Percentiles rank a stretch among this genome's conserved stretches.
Conservation (phyloP, 2,888 invertebrate species). For the Drosophila mimica region DNA sequence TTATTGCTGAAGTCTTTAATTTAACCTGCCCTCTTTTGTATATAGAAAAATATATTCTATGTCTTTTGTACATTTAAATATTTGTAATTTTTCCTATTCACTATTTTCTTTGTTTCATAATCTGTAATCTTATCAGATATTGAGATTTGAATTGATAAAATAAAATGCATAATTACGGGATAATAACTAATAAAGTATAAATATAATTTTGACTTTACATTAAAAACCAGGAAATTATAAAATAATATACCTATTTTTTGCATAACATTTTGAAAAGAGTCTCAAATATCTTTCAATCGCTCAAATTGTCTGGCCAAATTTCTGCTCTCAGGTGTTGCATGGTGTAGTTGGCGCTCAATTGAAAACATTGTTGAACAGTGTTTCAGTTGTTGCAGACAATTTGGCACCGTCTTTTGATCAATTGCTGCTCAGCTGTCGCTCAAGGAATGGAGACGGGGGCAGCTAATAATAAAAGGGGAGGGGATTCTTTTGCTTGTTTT, state of each 20-base stretch:
- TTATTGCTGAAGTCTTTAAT: not conserved
- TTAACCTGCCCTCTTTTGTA: not conserved
- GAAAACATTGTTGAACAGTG: slow-evolving; percentile 11
- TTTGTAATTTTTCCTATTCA: not conserved
- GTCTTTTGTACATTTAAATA: not conserved
- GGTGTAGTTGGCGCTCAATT: not conserved
- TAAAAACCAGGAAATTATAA: no score
- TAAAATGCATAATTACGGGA: no score
- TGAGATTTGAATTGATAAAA: no score
- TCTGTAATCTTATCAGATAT: no score
- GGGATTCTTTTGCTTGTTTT: slow-evolving; percentile 31
- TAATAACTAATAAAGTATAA: no score
- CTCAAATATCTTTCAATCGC: not conserved
- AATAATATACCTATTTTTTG: no score
- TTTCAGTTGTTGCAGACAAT: slow-evolving; percentile 33
- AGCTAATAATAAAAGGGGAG: not conserved
- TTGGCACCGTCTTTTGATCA: slow-evolving; percentile 30
- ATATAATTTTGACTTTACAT: no score
- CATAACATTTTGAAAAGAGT: not conserved
- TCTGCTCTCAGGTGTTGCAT: not conserved
- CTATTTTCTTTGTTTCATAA: not conserved
- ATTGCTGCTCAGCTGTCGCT: slow-evolving; percentile 42
- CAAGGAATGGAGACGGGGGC: not conserved
- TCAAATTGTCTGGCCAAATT: no score
- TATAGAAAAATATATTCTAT: not conserved